Conservation (phyloP, 2,888 invertebrate species). For the Mechanitis mazaeus region DNA sequence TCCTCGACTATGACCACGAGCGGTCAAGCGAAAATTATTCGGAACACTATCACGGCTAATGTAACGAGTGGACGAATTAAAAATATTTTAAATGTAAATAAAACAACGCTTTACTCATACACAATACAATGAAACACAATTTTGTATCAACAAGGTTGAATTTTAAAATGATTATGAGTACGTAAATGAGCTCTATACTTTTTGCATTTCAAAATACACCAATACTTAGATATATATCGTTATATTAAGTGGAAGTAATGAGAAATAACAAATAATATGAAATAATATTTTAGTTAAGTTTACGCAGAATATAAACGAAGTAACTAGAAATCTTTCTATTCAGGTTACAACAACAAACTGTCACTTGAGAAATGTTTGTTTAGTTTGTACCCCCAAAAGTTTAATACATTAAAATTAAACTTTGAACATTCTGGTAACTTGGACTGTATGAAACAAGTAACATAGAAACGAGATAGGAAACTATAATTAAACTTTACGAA, state of each 20-base stretch:
- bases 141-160: no score
- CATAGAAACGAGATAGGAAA: background rate
- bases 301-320: slow-evolving; percentile 5
- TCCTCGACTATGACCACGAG: slow-evolving; percentile 32
- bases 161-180: no score
- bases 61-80: background rate
- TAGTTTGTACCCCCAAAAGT: slow-evolving; percentile 10
- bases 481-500: slow-evolving; percentile 12
- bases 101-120: background rate
- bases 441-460: no score
- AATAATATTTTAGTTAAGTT: no score
- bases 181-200: no score
- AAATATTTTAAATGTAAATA: background rate
- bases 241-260: no score
- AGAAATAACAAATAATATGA: no score
- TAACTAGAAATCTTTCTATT: slow-evolving; percentile 11
- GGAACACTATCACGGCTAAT: background rate
- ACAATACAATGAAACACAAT: no score
- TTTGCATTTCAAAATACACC: no score
- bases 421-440: background rate
- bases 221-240: no score
- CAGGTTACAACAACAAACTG: slow-evolving; percentile 14
- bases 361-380: slow-evolving; percentile 15
- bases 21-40: slow-evolving; percentile 25
- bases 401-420: slow-evolving; percentile 6